Percentiles rank a stretch among this genome's conserved stretches.
phyloP scores from a whole-genome alignment of 2,797 vertebrate species.

The Vireo griseus region DNA sequence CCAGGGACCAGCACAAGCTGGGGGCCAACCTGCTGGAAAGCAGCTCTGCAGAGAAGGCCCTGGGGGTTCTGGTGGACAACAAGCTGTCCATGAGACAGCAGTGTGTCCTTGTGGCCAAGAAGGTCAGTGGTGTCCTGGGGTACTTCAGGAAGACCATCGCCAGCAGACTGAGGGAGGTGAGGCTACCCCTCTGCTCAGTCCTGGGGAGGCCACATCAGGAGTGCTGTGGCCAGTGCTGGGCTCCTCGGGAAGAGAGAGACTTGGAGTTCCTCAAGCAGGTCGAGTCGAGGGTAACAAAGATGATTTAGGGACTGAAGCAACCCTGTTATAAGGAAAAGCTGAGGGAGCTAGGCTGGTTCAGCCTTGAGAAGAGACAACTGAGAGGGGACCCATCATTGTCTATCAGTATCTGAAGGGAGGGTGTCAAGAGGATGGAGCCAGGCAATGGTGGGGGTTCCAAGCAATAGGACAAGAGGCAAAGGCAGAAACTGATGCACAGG shows the following conservation, averaged over 20 bases:
- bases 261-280: neutral
- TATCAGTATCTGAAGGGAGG: neutral
- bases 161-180: too few relatives aligned
- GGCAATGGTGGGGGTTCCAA: neutral
- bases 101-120: neutral
- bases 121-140: rapidly evolving
- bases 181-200: neutral
- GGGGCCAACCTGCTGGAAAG: neutral
- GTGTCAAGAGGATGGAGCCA: neutral
- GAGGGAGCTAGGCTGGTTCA: neutral
- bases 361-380: neutral
- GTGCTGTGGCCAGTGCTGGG: neutral
- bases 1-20: too few relatives aligned
- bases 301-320: neutral
- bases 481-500: rapidly evolving
- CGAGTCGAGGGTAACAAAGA: rapidly evolving
- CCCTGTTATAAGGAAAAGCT: neutral
- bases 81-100: neutral
- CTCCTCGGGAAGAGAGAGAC: neutral
- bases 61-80: rapidly evolving
- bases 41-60: neutral
- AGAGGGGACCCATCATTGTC: neutral
- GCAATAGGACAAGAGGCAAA: neutral
- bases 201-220: neutral
- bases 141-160: neutral